Percentiles rank a stretch among this genome's conserved stretches.
Evolutionary conservation across 2,113 vertebrate species (phyloP).

Genomic region (Perognathus longimembris): DNA sequence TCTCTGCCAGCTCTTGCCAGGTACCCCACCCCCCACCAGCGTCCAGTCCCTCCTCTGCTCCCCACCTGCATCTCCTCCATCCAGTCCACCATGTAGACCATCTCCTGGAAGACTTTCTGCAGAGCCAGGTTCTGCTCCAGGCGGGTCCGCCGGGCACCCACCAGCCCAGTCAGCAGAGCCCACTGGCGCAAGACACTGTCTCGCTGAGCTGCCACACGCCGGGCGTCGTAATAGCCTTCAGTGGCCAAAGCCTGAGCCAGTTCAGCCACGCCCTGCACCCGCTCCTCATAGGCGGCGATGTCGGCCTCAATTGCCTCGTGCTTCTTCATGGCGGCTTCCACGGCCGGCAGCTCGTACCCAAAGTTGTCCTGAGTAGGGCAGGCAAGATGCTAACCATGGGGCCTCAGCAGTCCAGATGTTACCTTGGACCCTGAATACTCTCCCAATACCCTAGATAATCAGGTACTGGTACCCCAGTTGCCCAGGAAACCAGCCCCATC

Average conservation of each 20-base stretch:
- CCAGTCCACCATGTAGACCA: slow-evolving; percentile 99
- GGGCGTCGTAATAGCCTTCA: slow-evolving; percentile 93
- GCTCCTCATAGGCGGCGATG: slow-evolving; percentile 95
- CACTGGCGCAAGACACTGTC: slow-evolving; percentile 96
- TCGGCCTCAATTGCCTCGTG: slow-evolving; percentile 98
- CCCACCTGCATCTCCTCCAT: slow-evolving; percentile 98
- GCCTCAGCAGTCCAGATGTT: not conserved
- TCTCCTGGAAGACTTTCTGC: slow-evolving; percentile 98
- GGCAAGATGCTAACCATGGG: not conserved
- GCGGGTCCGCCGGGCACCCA: slow-evolving; percentile 89
- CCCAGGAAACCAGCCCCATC: not conserved
- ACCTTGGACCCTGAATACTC: not conserved
- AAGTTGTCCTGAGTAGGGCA: slow-evolving; percentile 92
- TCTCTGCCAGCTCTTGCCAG: no score
- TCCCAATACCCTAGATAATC: not conserved
- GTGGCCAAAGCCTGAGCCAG: slow-evolving; percentile 92
- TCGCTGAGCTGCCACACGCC: slow-evolving; percentile 92
- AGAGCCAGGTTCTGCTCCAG: slow-evolving; percentile 95
- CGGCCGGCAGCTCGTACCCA: slow-evolving; percentile 95
- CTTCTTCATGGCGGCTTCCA: slow-evolving; percentile 98
- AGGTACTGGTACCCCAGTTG: not conserved
- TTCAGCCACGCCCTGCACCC: slow-evolving; percentile 94
- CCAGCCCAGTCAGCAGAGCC: slow-evolving; percentile 93
- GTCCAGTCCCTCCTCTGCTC: fast-evolving
- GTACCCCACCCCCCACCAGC: fast-evolving